Evolutionary conservation across 2,797 vertebrate genomes (phyloP).

Genomic region (Syndactyla subalaris): DNA sequence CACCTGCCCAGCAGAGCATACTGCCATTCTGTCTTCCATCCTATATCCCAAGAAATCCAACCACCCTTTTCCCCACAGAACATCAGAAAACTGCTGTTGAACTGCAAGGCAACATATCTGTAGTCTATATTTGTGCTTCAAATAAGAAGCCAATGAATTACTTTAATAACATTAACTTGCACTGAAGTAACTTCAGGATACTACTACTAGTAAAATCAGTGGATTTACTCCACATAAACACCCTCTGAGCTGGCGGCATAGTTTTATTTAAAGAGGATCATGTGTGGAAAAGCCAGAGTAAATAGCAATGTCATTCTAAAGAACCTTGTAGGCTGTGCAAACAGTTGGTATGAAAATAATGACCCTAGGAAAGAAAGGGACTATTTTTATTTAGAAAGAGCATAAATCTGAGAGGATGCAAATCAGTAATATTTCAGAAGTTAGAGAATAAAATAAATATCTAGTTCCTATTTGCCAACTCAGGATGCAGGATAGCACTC

Average conservation of each 20-base stretch:
- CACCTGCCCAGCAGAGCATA: neutral
- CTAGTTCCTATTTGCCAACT: neutral
- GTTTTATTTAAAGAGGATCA: neutral
- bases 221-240: neutral
- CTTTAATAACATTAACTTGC: neutral
- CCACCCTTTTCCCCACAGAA: neutral
- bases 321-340: neutral
- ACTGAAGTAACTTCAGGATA: neutral
- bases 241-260: neutral
- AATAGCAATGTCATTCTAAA: neutral
- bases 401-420: neutral
- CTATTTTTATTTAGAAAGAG: neutral
- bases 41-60: neutral
- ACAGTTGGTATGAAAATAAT: neutral
- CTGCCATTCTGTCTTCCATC: neutral
- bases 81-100: neutral
- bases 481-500: neutral
- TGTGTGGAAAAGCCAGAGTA: neutral
- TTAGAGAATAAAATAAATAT: neutral
- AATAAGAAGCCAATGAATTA: neutral
- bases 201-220: neutral
- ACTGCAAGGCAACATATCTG: neutral
- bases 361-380: neutral
- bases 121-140: neutral
- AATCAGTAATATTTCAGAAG: neutral